A percentile compares a stretch with the other conserved stretches of the same genome.
These are phyloP conservation scores for Caenorhabditis brenneri DNA, from an alignment of 1,140 invertebrate genomes.

Conservation along the genomic window DNA sequence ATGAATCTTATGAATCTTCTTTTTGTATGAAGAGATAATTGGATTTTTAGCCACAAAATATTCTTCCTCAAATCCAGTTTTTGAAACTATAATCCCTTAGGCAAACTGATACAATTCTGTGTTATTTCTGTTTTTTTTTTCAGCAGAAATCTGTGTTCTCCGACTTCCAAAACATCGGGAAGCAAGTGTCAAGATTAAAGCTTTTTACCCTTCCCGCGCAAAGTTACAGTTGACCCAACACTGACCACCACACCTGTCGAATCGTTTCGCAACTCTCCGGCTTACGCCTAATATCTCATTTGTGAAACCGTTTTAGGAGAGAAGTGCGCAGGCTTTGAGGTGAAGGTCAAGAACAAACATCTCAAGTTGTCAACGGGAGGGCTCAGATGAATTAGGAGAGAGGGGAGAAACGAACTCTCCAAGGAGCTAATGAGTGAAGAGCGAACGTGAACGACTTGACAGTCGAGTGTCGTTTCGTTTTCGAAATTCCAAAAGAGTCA, in stretches of 20 bases:
- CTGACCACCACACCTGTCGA: not conserved
- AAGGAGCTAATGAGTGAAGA: slow-evolving; percentile 40
- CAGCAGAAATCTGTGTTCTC: too few species aligned
- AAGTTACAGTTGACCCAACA: not conserved
- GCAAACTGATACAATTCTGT: too few species aligned
- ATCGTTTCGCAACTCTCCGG: not conserved
- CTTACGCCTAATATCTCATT: slow-evolving; percentile 22
- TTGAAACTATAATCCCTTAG: too few species aligned
- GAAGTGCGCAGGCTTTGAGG: not conserved
- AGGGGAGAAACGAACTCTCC: not conserved
- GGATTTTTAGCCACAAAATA: too few species aligned
- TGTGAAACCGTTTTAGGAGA: not conserved
- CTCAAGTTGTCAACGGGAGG: slow-evolving; percentile 9
- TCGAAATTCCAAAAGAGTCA: not conserved
- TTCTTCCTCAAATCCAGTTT: too few species aligned
- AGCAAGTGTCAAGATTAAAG: slow-evolving; percentile 28
- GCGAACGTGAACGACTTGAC: slow-evolving; percentile 39
- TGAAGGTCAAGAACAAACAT: slow-evolving; percentile 19
- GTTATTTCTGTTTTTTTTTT: too few species aligned
- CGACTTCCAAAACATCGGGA: not conserved
- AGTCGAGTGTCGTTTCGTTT: slow-evolving; percentile 20
- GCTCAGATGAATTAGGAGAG: not conserved
- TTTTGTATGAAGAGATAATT: too few species aligned
- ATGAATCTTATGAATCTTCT: too few species aligned
- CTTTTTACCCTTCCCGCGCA: not conserved